Base-by-base conservation (phyloP, 2,888 invertebrate species). In the Drosophila prolongata region DNA sequence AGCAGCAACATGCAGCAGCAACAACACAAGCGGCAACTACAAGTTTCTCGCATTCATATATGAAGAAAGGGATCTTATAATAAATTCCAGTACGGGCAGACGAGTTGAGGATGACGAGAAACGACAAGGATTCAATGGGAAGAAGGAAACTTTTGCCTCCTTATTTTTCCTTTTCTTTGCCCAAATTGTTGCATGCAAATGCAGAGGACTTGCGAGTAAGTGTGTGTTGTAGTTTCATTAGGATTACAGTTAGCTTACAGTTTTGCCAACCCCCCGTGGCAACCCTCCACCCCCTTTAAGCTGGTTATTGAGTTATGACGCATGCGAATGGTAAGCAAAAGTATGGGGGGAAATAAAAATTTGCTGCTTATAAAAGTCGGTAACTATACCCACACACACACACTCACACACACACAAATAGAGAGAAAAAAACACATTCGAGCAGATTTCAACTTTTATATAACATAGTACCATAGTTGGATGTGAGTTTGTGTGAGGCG, bases 271-370 rank as follows among this genome's bases (percentile, higher is more conserved):
- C 59, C 27, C 66, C 60, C 61, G n/a, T 24, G 55, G 50, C 40
- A 50, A 56, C 43, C 27, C 24, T 6, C 44, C 6, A 34, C 57
- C 24, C 16, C 34, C 52, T n/a, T 13, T 47, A 54, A 59, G 58
- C 78, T 81, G 84, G 71, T 85, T 87, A 86, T 86, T 87, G 87
- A 87, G 85, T 86, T 86, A 87, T 86, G 87, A 86, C 87, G 87
- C 85, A 86, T 87, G 80, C 78, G 86, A 86, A 72, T 78, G 69
- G 77, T 76, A 64, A 75, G 75, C 69, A 73, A 68, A 74, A 77
- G 70, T 79, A 71, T 73, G 78, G 52, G 54, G 53, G 47, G 42
- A 78, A 78, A 83, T 84, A 84, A 54, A 85, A 84, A 84, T 85
- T 79, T 85, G 75, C 85, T 84, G 85, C 85, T 83, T 80, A 85